A percentile compares a stretch with the other conserved stretches of the same genome.
Conservation (phyloP, 1,140 invertebrate genomes). For the Aphelinus certus region DNA sequence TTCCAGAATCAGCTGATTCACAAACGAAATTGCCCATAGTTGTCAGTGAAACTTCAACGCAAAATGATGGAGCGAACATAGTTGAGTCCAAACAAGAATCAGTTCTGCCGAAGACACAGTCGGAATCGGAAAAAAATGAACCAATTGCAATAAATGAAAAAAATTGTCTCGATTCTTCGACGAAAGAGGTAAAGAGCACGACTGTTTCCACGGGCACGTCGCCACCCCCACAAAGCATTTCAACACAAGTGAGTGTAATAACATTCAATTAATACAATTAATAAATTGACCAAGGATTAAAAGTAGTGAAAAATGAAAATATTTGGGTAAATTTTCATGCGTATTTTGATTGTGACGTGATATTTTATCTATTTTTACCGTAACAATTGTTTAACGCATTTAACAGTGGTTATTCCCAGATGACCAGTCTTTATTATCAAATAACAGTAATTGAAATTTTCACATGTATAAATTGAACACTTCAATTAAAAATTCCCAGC, state of each 20-base stretch:
- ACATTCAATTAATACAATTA: conserved; percentile 13
- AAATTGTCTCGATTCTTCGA: background rate
- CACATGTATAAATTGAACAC: too few species aligned
- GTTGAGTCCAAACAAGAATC: too few species aligned
- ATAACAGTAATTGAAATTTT: too few species aligned
- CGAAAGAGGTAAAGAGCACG: conserved; percentile 30
- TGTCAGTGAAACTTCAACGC: conserved; percentile 2
- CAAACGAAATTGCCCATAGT: background rate
- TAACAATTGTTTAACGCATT: too few species aligned
- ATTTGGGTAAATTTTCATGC: too few species aligned
- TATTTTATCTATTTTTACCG: too few species aligned
- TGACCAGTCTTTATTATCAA: too few species aligned
- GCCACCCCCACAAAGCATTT: conserved; percentile 85
- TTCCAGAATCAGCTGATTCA: conserved; percentile 4
- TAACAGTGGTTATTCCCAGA: too few species aligned
- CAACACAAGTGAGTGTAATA: conserved; percentile 77
- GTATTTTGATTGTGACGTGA: too few species aligned
- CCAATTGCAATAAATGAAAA: background rate
- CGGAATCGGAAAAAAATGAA: background rate
- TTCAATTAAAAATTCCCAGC: too few species aligned
- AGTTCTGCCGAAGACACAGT: too few species aligned
- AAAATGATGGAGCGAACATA: background rate
- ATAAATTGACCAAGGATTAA: background rate
- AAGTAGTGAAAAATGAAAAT: too few species aligned
- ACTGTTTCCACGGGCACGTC: conserved; percentile 75